Evolutionary conservation across 2,797 vertebrate genomes (phyloP).

Genomic region (Crotalus adamanteus): DNA sequence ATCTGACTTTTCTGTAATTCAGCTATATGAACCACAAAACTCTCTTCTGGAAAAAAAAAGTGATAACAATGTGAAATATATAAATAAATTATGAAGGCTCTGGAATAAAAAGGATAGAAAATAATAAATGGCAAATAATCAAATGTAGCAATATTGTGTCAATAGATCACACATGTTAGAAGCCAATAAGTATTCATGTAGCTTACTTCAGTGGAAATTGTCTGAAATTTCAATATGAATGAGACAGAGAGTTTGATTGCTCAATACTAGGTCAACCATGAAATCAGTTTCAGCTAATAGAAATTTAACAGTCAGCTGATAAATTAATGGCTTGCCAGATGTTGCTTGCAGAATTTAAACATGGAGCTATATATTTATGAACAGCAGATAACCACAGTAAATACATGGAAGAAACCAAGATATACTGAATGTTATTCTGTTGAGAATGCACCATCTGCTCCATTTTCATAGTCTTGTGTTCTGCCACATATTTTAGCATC

Average conservation of each 20-base stretch:
- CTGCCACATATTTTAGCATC: neutral
- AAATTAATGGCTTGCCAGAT: conserved; percentile 45
- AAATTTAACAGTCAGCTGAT: conserved; percentile 38
- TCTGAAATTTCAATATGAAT: conserved; percentile 43
- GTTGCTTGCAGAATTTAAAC: conserved; percentile 18
- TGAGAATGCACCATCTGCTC: conserved; percentile 24
- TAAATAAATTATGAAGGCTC: conserved; percentile 28
- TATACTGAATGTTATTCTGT: neutral
- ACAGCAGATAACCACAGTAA: conserved; percentile 4
- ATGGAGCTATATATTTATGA: neutral
- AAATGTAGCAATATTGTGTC: conserved; percentile 1
- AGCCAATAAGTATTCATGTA: conserved; percentile 14
- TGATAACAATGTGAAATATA: neutral
- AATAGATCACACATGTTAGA: conserved; percentile 15
- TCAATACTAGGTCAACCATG: conserved; percentile 19
- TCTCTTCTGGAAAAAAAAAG: rapidly evolving
- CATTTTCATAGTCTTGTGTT: conserved; percentile 8
- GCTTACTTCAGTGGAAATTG: neutral
- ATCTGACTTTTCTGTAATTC: neutral
- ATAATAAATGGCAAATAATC: conserved; percentile 21
- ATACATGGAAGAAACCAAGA: neutral
- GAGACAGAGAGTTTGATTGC: neutral
- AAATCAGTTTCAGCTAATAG: neutral
- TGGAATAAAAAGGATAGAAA: neutral
- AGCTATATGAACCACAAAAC: neutral